Conservation (phyloP, 2,888 invertebrate species). For the Parnassius mnemosyne region DNA sequence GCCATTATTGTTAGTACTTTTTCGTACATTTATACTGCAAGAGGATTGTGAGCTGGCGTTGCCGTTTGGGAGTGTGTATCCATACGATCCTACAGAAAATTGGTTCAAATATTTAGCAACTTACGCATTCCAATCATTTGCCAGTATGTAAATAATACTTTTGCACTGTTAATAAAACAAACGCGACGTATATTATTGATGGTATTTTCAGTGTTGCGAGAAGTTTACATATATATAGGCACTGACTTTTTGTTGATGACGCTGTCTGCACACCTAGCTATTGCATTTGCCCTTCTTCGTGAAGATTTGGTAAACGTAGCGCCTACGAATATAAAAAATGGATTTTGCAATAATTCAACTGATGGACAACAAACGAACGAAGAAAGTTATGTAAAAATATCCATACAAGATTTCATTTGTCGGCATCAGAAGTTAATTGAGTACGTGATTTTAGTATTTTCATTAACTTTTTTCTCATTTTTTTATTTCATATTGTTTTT, state of each 20-base stretch:
- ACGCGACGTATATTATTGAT: background rate
- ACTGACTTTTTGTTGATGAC: conserved; percentile 50
- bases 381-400: conserved; percentile 12
- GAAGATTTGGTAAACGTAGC: conserved; percentile 45
- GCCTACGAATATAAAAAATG: conserved; percentile 29
- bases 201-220: conserved; percentile 43
- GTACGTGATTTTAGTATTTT: conserved; percentile 35
- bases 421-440: conserved; percentile 51
- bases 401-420: conserved; percentile 39
- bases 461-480: conserved; percentile 16
- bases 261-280: conserved; percentile 48
- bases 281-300: conserved; percentile 47
- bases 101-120: conserved; percentile 47
- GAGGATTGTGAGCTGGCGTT: conserved; percentile 43
- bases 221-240: conserved; percentile 46
- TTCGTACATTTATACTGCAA: conserved; percentile 41
- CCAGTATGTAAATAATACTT: conserved; percentile 42
- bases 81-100: conserved; percentile 45
- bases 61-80: conserved; percentile 49
- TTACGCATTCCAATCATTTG: conserved; percentile 49
- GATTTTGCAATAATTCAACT: conserved; percentile 2
- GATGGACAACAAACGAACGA: background rate
- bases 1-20: conserved; percentile 42
- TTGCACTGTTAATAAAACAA: too few species aligned
- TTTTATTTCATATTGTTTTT: background rate